Evolutionary conservation across 2,797 vertebrate species (phyloP).

Genomic region (Artibeus lituratus): DNA sequence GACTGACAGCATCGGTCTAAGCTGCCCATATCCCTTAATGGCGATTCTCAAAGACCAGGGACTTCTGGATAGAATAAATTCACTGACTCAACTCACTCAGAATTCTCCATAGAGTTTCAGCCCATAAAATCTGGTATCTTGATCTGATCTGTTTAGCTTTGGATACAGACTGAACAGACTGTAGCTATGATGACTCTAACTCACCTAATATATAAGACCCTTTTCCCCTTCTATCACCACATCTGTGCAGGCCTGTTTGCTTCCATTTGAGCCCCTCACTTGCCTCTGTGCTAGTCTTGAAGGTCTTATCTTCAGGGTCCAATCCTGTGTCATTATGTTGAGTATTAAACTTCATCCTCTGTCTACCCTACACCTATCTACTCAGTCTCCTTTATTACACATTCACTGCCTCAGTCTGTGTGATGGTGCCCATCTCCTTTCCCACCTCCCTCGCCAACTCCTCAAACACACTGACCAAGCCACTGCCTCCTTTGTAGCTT

Average conservation of each 20-base stretch:
- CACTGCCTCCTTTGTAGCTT: not conserved
- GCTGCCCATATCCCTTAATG: not conserved
- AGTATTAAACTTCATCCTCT: not conserved
- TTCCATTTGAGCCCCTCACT: not conserved
- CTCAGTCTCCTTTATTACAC: not conserved
- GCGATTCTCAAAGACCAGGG: not conserved
- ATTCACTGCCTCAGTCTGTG: not conserved
- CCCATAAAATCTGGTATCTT: not conserved
- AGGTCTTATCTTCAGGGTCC: not conserved
- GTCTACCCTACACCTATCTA: not conserved
- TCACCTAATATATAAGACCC: not conserved
- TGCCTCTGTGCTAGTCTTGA: not conserved
- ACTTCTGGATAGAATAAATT: not conserved
- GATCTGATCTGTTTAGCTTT: not conserved
- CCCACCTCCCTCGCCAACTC: not conserved
- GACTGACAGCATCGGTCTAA: not conserved
- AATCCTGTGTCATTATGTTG: not conserved
- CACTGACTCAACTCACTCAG: not conserved
- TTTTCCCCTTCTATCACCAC: not conserved
- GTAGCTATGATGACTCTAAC: not conserved
- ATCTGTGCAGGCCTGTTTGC: not conserved
- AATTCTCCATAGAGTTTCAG: not conserved
- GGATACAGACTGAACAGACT: not conserved
- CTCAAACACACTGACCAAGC: not conserved
- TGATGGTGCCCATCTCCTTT: not conserved